Conservation (phyloP, 1,140 invertebrate species). For the Parapsyche elsis region DNA sequence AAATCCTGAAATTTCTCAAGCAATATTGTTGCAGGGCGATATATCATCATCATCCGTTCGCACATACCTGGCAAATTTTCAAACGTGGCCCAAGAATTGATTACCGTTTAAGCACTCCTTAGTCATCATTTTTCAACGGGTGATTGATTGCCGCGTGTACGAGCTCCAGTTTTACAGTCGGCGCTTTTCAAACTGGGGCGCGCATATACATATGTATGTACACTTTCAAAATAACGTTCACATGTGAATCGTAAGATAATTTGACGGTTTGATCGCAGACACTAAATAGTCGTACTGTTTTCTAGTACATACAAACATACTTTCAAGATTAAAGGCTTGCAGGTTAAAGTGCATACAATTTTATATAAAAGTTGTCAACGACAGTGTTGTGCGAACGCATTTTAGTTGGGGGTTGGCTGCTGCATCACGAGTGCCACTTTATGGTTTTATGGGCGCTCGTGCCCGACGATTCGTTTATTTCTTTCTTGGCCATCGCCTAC, state of each 20-base stretch:
- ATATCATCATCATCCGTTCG: constrained; percentile 47
- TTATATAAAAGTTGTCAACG: neutral
- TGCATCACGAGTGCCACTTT: constrained; percentile 43
- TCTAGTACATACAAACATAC: too few species aligned
- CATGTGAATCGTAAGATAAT: too few species aligned
- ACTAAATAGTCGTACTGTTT: too few species aligned
- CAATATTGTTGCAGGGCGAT: constrained; percentile 39
- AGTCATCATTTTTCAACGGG: constrained; percentile 29
- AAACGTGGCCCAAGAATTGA: constrained; percentile 14
- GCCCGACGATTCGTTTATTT: constrained; percentile 44
- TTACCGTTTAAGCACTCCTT: constrained; percentile 31
- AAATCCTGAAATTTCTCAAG: constrained; percentile 40
- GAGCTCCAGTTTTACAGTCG: neutral
- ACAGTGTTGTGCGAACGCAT: neutral
- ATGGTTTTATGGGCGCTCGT: constrained; percentile 45
- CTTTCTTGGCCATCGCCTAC: constrained; percentile 21
- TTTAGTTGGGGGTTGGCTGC: neutral
- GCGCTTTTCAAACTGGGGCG: too few species aligned
- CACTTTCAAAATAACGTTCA: too few species aligned
- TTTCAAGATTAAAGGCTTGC: neutral
- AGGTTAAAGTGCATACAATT: neutral
- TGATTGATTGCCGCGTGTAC: constrained; percentile 29
- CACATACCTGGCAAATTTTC: constrained; percentile 39
- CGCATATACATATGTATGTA: too few species aligned
- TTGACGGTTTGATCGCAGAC: too few species aligned